These are phyloP conservation scores for Zoanthus gigantus DNA, from an alignment of 92 coral and sea anemone genomes.

Conservation along the genomic window DNA sequence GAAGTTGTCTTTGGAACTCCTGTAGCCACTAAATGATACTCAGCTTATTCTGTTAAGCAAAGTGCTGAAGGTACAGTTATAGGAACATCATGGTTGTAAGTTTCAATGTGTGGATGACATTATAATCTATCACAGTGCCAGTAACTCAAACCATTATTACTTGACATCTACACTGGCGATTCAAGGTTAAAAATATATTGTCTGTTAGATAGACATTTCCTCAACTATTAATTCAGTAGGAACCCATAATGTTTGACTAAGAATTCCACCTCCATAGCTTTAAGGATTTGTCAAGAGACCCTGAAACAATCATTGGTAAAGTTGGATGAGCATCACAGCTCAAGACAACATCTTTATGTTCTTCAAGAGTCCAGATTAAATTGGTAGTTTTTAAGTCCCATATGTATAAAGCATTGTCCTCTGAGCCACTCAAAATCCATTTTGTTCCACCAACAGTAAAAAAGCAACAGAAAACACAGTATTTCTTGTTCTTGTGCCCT, in stretches of 20 bases:
- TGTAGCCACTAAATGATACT: too few relatives aligned
- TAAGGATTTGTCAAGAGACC: slow-evolving; percentile 35
- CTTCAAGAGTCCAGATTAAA: slow-evolving; percentile 42
- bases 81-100: too few relatives aligned
- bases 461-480: slow-evolving; percentile 61
- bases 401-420: slow-evolving; percentile 48
- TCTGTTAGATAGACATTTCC: neutral
- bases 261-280: slow-evolving; percentile 28
- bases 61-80: too few relatives aligned
- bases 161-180: too few relatives aligned
- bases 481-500: slow-evolving; percentile 71
- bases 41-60: too few relatives aligned
- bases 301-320: slow-evolving; percentile 23
- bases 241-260: too few relatives aligned
- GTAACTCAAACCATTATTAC: too few relatives aligned
- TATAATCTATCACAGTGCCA: too few relatives aligned
- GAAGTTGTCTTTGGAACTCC: too few relatives aligned
- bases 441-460: slow-evolving; percentile 47
- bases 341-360: slow-evolving; percentile 55
- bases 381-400: slow-evolving; percentile 62
- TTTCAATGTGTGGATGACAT: too few relatives aligned
- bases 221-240: neutral
- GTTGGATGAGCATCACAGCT: slow-evolving; percentile 63
- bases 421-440: slow-evolving; percentile 67
- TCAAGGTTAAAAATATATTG: neutral